phyloP scores from a whole-genome alignment of 2,797 vertebrate species.

The Syngnathus acus region DNA sequence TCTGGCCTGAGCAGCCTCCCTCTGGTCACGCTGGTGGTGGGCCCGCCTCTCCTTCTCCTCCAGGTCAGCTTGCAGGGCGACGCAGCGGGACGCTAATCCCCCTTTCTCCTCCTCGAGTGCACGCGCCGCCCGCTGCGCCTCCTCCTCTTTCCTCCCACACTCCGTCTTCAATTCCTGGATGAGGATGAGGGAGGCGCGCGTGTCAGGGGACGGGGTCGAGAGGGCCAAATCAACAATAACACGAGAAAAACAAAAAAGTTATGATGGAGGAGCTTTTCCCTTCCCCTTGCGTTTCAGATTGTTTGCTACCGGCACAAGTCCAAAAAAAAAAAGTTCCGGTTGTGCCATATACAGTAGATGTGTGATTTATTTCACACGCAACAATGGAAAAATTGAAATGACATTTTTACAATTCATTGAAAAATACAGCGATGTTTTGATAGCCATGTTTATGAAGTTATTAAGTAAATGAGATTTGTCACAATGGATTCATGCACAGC shows the following conservation, averaged over 20 bases:
- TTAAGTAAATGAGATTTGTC: too few relatives aligned
- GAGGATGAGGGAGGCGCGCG: conserved; percentile 21
- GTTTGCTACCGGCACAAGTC: background rate
- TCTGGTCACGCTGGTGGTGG: conserved; percentile 73
- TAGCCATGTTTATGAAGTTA: too few relatives aligned
- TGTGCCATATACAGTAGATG: background rate
- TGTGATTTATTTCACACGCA: too few relatives aligned
- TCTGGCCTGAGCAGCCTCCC: conserved; percentile 71
- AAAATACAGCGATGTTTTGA: too few relatives aligned
- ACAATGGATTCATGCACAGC: too few relatives aligned
- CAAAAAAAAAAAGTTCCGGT: background rate
- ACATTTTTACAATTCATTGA: too few relatives aligned
- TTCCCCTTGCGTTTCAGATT: background rate
- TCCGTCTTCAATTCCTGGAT: conserved; percentile 77
- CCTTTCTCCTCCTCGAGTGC: conserved; percentile 81
- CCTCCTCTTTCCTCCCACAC: conserved; percentile 74
- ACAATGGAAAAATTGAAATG: too few relatives aligned
- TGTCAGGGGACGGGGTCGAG: conserved; percentile 38
- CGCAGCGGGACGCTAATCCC: conserved; percentile 77
- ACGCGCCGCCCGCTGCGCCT: conserved; percentile 72
- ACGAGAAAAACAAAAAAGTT: conserved; percentile 31
- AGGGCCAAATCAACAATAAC: conserved; percentile 60
- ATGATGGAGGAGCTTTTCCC: conserved; percentile 37
- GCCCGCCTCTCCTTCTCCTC: conserved; percentile 83
- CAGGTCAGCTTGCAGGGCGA: conserved; percentile 84